Evolutionary conservation across 2,888 invertebrate genomes (phyloP).

Genomic region (Anorthoa munda): DNA sequence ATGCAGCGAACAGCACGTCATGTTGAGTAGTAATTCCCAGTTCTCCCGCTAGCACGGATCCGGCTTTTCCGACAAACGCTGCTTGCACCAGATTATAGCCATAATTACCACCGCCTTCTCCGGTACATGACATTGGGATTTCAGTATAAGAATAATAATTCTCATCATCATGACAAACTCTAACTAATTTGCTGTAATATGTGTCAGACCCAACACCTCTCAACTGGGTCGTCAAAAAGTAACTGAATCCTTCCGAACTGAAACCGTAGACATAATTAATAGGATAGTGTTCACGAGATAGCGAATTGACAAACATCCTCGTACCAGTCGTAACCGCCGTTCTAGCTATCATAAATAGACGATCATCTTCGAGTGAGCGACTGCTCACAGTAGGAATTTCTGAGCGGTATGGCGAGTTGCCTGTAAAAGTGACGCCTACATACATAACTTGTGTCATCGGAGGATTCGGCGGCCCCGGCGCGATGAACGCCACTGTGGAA

Average conservation of each 20-base stretch:
- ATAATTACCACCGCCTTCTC: conserved; percentile 93
- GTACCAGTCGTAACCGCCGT: conserved; percentile 97
- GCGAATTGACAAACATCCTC: conserved; percentile 97
- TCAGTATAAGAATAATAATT: conserved; percentile 99
- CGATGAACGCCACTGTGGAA: conserved; percentile 99
- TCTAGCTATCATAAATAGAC: conserved; percentile 97
- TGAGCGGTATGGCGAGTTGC: conserved; percentile 97
- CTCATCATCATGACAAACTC: conserved; percentile 98
- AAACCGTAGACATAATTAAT: conserved; percentile 99
- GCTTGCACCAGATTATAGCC: conserved; percentile 98
- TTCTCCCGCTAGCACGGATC: conserved; percentile 97
- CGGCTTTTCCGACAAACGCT: conserved; percentile 98
- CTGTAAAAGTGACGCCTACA: conserved; percentile 98
- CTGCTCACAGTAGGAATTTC: conserved; percentile 98
- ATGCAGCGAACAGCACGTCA: conserved; percentile 98
- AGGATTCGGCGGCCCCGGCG: conserved; percentile 98
- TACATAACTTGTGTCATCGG: conserved; percentile 98
- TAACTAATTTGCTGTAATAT: conserved; percentile 97
- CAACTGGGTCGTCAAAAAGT: conserved; percentile 98
- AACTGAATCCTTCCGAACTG: conserved; percentile 98
- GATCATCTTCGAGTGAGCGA: conserved; percentile 96
- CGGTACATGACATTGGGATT: conserved; percentile 98
- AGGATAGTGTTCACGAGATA: conserved; percentile 97
- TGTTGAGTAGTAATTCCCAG: conserved; percentile 97
- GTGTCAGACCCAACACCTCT: conserved; percentile 95